Evolutionary conservation across 1,140 invertebrate species (phyloP), one percentile per base, ranked within the genome.

Genomic region (Medauroidea extradentata): DNA sequence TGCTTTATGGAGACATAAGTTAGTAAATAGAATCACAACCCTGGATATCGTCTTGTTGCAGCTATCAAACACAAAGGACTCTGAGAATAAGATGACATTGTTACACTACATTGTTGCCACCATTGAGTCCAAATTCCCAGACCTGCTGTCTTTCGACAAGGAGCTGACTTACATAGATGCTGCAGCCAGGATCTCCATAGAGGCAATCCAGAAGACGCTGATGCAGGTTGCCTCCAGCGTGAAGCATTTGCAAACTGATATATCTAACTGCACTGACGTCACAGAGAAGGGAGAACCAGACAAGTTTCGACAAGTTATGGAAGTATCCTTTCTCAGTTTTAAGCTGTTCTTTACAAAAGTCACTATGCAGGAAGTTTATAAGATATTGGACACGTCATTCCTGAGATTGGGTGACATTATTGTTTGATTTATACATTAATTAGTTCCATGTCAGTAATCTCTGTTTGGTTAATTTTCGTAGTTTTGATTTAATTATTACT

Each of bases 51-150:
- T 34, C 29, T 63, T 49, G 70, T 82, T 79, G 29, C 74, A 94
- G 88, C 78, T 98, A 60, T 87, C 87, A 14, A 87, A 89, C 57
- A 99, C 96, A 2, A 99, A 98, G 80, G 91, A 97, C 71, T 77
- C 88, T 8, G 91, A 98, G 67, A 96, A 97, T 69, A 92, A 93
- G 66, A 85, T 87, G 55, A 99, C 95, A 0, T 76, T 99, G 19
- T 78, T 99, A 43, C 96, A 99, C 73, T 98, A 94, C 70, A 74
- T 99, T 39, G 93, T 90, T 0, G 87, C 96, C 64, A 88, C 87
- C 1, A 84, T 96, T 60, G 91, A 97, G 74, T 84, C 78, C 34
- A 94, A 96, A 65, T 91, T 94, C 73, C 88, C 92, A 0, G 93
- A 98, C 29, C 80, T 86, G 8, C 69, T 94, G 0, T 87, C 76